Evolutionary conservation across 2,113 vertebrate species (phyloP).

Genomic region (Cynocephalus volans): DNA sequence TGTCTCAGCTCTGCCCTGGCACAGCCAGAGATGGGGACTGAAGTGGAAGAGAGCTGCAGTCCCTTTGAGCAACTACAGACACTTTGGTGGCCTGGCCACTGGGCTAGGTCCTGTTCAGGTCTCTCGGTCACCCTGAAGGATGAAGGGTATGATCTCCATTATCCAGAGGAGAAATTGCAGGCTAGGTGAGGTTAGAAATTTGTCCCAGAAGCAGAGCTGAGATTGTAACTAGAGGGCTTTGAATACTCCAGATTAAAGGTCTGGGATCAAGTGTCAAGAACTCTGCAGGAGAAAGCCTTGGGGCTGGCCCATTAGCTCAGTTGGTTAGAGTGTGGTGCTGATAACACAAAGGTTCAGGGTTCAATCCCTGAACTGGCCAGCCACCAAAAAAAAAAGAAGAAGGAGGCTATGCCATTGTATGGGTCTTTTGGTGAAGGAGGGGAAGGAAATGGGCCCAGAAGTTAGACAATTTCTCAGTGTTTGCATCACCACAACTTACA

Average conservation of each 20-base stretch:
- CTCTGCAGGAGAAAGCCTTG: no score
- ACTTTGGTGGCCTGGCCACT: rapidly evolving
- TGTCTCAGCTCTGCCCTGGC: not conserved
- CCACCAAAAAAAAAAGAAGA: no score
- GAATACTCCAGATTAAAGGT: not conserved
- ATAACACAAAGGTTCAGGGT: no score
- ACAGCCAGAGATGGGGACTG: not conserved
- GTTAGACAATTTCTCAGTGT: not conserved
- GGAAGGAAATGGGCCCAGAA: not conserved
- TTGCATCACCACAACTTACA: not conserved
- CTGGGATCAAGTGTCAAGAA: not conserved
- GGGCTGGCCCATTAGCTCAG: no score
- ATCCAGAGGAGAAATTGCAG: not conserved
- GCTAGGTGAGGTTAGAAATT: not conserved
- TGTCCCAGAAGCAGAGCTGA: not conserved
- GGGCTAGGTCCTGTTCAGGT: not conserved
- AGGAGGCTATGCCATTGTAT: not conserved
- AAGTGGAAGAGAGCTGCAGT: not conserved
- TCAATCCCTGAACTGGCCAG: no score
- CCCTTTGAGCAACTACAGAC: not conserved
- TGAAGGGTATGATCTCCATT: not conserved
- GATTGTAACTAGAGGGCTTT: not conserved
- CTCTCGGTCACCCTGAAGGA: not conserved
- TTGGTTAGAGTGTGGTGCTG: no score
- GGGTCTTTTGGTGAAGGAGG: not conserved